Conservation (phyloP, 2,113 vertebrate species). For the Ceyx cyanopectus region DNA sequence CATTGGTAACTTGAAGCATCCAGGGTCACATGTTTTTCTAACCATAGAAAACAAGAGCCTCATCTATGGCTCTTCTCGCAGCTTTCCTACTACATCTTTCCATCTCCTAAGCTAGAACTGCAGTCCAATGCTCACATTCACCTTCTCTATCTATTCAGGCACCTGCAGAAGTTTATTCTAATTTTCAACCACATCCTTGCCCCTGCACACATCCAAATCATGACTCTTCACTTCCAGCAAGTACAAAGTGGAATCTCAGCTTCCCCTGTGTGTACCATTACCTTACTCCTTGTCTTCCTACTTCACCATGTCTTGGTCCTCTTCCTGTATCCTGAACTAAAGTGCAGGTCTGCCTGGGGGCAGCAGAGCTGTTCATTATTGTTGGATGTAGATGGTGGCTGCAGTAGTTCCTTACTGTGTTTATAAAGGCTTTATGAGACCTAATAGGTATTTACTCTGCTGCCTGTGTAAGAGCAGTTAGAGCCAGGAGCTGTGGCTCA, state of each 20-base stretch:
- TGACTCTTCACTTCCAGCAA: background rate
- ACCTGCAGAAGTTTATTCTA: background rate
- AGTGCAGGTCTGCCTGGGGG: background rate
- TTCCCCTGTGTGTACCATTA: background rate
- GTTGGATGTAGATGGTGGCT: background rate
- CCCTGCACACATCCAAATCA: background rate
- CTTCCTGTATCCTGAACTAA: background rate
- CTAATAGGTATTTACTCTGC: background rate
- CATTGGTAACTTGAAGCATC: background rate
- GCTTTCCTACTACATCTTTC: background rate
- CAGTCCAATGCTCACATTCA: background rate
- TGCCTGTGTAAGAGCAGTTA: background rate
- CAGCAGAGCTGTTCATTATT: background rate
- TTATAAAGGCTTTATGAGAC: background rate
- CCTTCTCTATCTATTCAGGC: background rate
- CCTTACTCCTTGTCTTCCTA: background rate
- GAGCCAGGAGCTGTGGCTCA: background rate
- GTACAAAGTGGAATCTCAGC: background rate
- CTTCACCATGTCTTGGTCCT: background rate
- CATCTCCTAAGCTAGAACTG: background rate
- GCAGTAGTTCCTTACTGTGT: background rate
- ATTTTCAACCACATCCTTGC: background rate
- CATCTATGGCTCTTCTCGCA: background rate
- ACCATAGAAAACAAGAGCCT: background rate
- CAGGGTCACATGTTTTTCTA: background rate